Evolutionary conservation across 2,113 vertebrate species (phyloP).

Genomic region (Dascyllus trimaculatus): DNA sequence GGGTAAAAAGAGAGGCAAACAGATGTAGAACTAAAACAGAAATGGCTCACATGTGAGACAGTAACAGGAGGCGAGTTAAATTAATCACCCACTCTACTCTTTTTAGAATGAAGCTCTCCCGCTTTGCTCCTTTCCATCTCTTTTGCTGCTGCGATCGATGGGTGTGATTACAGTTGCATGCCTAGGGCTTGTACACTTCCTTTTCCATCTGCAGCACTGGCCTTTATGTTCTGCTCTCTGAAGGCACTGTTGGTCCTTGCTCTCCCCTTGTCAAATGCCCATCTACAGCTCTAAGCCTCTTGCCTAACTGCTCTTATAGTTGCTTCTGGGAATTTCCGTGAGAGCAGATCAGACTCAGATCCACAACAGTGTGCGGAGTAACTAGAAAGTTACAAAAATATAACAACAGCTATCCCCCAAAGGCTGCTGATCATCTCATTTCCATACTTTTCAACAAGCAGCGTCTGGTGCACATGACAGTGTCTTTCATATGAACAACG

Average conservation of each 20-base stretch:
- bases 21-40: slow-evolving; percentile 15
- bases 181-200: slow-evolving; percentile 57
- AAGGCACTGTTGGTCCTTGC: slow-evolving; percentile 30
- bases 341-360: background rate
- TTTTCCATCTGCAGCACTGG: slow-evolving; percentile 61
- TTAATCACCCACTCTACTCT: slow-evolving; percentile 55
- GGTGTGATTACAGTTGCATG: slow-evolving; percentile 63
- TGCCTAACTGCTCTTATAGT: slow-evolving; percentile 59
- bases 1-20: slow-evolving; percentile 9
- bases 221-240: slow-evolving; percentile 37
- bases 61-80: slow-evolving; percentile 45
- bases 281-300: slow-evolving; percentile 58
- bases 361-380: background rate
- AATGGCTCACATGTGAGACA: slow-evolving; percentile 33
- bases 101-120: slow-evolving; percentile 35
- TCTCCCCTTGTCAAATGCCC: slow-evolving; percentile 36
- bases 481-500: slow-evolving; percentile 24
- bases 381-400: background rate
- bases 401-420: background rate
- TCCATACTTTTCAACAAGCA: slow-evolving; percentile 3
- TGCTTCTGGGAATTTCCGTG: slow-evolving; percentile 39
- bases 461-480: background rate
- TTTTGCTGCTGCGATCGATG: slow-evolving; percentile 58
- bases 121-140: slow-evolving; percentile 34
- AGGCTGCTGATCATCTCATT: slow-evolving; percentile 5